Base-by-base conservation (phyloP, 2,888 invertebrate genomes). In the Rhingia campestris region DNA sequence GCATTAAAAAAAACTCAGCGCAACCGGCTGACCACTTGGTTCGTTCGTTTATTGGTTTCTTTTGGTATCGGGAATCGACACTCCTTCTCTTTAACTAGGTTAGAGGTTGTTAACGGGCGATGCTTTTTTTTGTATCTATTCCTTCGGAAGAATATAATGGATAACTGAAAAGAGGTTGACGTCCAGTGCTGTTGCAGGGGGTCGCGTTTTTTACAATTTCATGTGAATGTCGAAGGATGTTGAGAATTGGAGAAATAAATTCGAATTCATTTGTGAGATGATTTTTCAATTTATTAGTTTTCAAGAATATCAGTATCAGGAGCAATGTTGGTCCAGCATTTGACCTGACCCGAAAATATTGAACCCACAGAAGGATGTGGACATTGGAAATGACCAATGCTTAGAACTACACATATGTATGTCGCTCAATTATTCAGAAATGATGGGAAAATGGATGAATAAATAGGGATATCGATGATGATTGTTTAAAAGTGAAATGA, bases 81-180 rank as follows among this genome's bases (percentile, higher is more conserved):
- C 63, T 75, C 41, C 47, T 53, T 54, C 9, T 54, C 33, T 45
- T 7, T 77, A 77, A 82, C 81, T 63, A 58, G 79, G 79, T 79
- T 73, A 82, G 49, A 35, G 73, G 58, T 63, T 59, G 33, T 41
- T 66, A 74, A 47, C 22, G 67, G 10, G 22, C 22, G 22, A 59
- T 35, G 41, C 37, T 30, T 33, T n/a, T 32, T 30, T 14, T 45
- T 32, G 6, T 37, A 35, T 4, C 30, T 4, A 33, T 32, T 39
- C 10, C 43, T 43, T 33, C 6, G 35, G 4, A 58, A 32, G 30
- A 53, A 64, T 49, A 7, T 32, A 64, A 32, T 12, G 32, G 51
- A 64, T 51, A 64, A 30, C 6, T 30, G 30, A 4, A 22, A 41
- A 4, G 51, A 4, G 33, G 32, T 30, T 33, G 67, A 7, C 30